Percentiles rank a stretch among this genome's conserved stretches.
Evolutionary conservation across 35 echinoderm and acorn worm genomes (phyloP).

Genomic region (Nesometra sesokonis): DNA sequence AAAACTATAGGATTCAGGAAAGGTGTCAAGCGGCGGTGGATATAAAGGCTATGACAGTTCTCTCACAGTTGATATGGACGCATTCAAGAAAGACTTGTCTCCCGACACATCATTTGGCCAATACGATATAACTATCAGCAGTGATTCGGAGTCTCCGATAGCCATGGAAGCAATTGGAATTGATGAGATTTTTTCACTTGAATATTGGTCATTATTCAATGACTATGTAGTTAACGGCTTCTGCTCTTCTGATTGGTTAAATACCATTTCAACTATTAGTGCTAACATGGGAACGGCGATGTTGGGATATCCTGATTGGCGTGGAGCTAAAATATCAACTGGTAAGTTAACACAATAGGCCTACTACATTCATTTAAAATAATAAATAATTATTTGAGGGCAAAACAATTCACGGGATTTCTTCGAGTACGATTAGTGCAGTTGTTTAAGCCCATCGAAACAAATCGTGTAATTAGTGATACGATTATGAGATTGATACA

Average conservation of each 20-base stretch:
- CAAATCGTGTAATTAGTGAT: no score
- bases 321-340: not conserved
- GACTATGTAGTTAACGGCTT: slow-evolving; percentile 18
- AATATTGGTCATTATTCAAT: slow-evolving; percentile 23
- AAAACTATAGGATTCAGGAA: not conserved
- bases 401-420: no score
- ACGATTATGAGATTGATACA: no score
- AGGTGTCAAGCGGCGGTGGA: not conserved
- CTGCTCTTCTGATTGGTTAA: slow-evolving; percentile 17
- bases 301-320: slow-evolving; percentile 13
- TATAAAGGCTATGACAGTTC: not conserved
- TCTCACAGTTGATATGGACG: not conserved
- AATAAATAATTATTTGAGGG: no score
- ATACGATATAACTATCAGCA: not conserved
- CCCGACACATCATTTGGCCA: not conserved
- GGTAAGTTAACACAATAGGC: not conserved
- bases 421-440: no score
- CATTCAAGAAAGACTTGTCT: not conserved
- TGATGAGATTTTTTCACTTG: slow-evolving; percentile 14
- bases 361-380: no score
- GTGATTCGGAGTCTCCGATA: not conserved
- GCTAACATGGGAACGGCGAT: slow-evolving; percentile 17
- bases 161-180: slow-evolving; percentile 2
- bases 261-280: not conserved
- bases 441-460: no score